Conservation (phyloP, 2,888 invertebrate species). For the Leucophenga maculata region DNA sequence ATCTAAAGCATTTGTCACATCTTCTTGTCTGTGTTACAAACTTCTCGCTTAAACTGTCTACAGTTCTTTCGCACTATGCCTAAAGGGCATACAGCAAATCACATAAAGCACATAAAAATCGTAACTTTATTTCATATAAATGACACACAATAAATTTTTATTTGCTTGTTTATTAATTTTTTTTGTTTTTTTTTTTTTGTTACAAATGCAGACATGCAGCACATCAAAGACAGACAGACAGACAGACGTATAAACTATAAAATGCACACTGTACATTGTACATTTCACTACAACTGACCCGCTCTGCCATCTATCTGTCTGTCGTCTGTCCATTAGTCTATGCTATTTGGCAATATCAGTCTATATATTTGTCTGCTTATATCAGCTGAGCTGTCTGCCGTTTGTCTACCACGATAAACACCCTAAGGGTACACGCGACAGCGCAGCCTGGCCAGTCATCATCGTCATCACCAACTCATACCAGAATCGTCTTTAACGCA, state of each 20-base stretch:
- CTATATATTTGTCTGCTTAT: constrained; percentile 19
- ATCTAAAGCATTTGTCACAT: no score
- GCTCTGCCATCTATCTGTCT: constrained; percentile 31
- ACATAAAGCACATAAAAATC: constrained; percentile 13
- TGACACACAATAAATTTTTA: constrained; percentile 62
- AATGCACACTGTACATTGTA: not conserved
- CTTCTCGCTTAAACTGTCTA: no score
- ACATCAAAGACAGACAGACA: not conserved
- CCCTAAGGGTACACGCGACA: constrained; percentile 7
- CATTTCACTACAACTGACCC: not conserved
- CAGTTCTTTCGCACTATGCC: not conserved
- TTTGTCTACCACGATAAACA: constrained; percentile 29
- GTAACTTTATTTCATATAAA: constrained; percentile 38
- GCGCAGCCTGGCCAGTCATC: constrained; percentile 2
- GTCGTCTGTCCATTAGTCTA: not conserved
- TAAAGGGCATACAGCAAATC: not conserved
- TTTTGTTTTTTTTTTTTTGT: constrained; percentile 36
- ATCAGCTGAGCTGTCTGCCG: constrained; percentile 33
- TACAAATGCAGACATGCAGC: not conserved
- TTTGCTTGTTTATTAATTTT: constrained; percentile 62
- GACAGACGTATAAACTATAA: not conserved
- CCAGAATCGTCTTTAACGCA: not conserved
- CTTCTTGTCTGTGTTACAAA: no score
- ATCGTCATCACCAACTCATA: not conserved
- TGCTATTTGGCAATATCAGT: constrained; percentile 17